Conservation (phyloP, 2,113 vertebrate genomes). For the Rhea pennata region DNA sequence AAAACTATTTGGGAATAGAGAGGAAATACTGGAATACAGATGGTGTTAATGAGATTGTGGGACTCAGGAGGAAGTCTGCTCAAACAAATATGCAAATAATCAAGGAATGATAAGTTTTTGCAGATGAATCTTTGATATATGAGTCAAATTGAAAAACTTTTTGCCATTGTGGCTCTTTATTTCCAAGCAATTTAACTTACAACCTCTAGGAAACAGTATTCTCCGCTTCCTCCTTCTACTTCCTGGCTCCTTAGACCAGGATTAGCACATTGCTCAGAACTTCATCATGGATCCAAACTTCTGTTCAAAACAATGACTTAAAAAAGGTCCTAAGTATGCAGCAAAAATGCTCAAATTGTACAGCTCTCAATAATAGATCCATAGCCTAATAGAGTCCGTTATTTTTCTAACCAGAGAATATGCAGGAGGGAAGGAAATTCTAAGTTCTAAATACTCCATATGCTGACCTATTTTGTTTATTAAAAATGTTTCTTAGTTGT, state of each 20-base stretch:
- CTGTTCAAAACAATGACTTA: not conserved
- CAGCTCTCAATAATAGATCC: not conserved
- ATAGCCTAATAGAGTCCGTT: not conserved
- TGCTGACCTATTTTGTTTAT: not conserved
- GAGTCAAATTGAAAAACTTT: not conserved
- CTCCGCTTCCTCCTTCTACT: not conserved
- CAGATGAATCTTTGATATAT: not conserved
- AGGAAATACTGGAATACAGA: not conserved
- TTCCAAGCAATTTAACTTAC: no score
- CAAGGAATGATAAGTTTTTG: not conserved
- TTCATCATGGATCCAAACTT: not conserved
- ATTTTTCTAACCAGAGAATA: not conserved
- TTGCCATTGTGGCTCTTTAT: no score
- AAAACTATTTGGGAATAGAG: not conserved
- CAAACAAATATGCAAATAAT: not conserved
- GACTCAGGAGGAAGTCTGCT: not conserved
- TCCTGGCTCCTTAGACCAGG: not conserved
- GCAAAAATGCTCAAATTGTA: fast-evolving
- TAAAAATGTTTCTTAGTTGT: fast-evolving
- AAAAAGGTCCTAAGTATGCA: fast-evolving
- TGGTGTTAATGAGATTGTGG: not conserved
- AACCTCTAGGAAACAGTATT: not conserved
- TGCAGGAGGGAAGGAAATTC: not conserved
- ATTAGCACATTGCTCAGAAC: not conserved
- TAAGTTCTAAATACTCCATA: not conserved